Base-by-base conservation (phyloP, 2,888 invertebrate species). In the Microdon myrmicae region DNA sequence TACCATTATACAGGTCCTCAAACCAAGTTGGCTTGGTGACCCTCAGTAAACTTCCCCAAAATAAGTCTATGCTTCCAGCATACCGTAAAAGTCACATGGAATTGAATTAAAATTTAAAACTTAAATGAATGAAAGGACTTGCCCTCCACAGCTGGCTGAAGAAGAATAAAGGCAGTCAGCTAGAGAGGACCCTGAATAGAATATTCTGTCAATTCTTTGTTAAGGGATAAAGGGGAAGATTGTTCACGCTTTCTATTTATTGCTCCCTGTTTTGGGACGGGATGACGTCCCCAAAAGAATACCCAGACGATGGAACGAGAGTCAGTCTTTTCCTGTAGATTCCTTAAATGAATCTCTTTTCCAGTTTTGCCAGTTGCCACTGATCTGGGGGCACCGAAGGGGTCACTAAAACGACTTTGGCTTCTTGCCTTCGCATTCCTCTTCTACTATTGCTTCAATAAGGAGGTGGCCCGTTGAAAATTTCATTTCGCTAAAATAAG, bases 21-120 rank as follows among this genome's bases (percentile, higher is more conserved):
- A 16, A 32, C 44, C 29, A 10, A 34, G 58, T 51, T 59, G n/a
- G n/a, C n/a, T n/a, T n/a, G n/a, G n/a, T n/a, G n/a, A n/a, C n/a
- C n/a, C n/a, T n/a, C n/a, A n/a, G n/a, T n/a, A n/a, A n/a, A n/a
- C n/a, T n/a, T n/a, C n/a, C n/a, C n/a, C n/a, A n/a, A n/a, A n/a
- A n/a, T n/a, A n/a, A n/a, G n/a, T n/a, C n/a, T n/a, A n/a, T 19
- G 22, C 59, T 37, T 48, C 43, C 51, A 32, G 51, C 51, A 56
- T 64, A 45, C 47, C 45, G 35, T 64, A 64, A 56, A 53, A 64
- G 64, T 64, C 58, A 58, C 51, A 38, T 48, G 25, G 49, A 61
- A 61, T 61, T 56, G 64, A 64, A 64, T 64, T 64, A 64, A 64
- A 64, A 64, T 64, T 64, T 64, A 64, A 61, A 64, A 64, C 51